Percentiles rank a stretch among this genome's conserved stretches.
Evolutionary conservation across 1,140 invertebrate species (phyloP).

Genomic region (Sinella curviseta): DNA sequence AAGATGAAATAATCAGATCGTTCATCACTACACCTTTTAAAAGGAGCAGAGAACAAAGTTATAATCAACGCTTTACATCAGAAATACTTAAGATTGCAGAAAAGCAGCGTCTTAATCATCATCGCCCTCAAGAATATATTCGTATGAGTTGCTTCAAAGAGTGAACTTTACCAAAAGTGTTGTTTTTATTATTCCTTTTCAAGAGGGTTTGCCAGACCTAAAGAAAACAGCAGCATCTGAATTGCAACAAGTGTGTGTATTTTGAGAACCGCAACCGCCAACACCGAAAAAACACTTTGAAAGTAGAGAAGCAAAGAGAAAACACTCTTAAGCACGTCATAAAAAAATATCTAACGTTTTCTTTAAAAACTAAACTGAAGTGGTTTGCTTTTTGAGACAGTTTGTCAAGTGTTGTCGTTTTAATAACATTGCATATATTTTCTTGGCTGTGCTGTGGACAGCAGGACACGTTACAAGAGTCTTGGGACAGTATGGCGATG

Average conservation of each 20-base stretch:
- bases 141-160: neutral
- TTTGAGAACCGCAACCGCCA: no score
- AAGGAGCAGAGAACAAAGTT: no score
- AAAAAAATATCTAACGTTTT: neutral
- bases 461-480: neutral
- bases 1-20: no score
- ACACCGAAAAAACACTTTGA: no score
- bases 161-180: no score
- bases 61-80: no score
- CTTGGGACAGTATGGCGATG: neutral
- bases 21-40: no score
- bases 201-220: neutral
- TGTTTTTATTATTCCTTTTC: neutral
- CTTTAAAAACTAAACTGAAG: neutral
- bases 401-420: neutral
- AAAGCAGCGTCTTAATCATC: neutral
- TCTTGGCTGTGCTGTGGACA: neutral
- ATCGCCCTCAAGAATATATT: neutral
- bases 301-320: no score
- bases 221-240: neutral
- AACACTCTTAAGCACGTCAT: no score
- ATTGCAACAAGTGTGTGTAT: no score
- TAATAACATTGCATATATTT: neutral
- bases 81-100: neutral
- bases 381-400: constrained; percentile 7